Base-by-base conservation (phyloP, 2,113 vertebrate genomes). In the Eubucco bourcierii region DNA sequence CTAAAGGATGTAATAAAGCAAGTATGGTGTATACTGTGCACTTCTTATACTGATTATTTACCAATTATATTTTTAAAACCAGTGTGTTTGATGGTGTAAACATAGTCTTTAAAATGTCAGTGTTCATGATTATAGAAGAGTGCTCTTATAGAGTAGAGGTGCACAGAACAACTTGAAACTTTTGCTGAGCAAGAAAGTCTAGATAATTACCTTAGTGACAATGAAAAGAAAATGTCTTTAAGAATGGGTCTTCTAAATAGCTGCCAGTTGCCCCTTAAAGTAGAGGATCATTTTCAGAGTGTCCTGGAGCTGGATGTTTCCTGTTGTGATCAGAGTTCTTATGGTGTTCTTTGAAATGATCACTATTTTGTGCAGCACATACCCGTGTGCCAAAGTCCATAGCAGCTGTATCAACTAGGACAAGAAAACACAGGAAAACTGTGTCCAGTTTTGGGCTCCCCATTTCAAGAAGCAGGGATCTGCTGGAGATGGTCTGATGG, bases 21-120 rank as follows among this genome's bases (percentile, higher is more conserved):
- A 18, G 7, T 3, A 2, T 31, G 55, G 50, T 76, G 11, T 29
- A 7, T 39, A 33, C 29, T 0, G 0, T 53, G 55, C 27, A 17
- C 17, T 67, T 44, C 39, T 41, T 67, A 67, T 31, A 4, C 20
- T 20, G 20, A 47, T 47, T 47, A 10, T 79, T 39, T 58, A 12
- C 9, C 41, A 28, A n/a, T 34, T 73, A 5, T 34, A 39, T 53
- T 21, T 72, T 80, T 44, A 33, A 90, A 89, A 58, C 60, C 58
- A 23, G 1, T 12, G 4, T 60, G 6, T 7, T 47, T 52, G 7
- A 20, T 92, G 18, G 15, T 46, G 21, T 34, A 33, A 52, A 90
- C 20, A 33, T 29, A 39, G 1, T 77, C 23, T 74, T 44, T 73
- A 33, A 50, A 56, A 76, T 55, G 18, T 18, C 0, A 0, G 3